Conservation (phyloP, 2,113 vertebrate species). For the Etheostoma cragini region DNA sequence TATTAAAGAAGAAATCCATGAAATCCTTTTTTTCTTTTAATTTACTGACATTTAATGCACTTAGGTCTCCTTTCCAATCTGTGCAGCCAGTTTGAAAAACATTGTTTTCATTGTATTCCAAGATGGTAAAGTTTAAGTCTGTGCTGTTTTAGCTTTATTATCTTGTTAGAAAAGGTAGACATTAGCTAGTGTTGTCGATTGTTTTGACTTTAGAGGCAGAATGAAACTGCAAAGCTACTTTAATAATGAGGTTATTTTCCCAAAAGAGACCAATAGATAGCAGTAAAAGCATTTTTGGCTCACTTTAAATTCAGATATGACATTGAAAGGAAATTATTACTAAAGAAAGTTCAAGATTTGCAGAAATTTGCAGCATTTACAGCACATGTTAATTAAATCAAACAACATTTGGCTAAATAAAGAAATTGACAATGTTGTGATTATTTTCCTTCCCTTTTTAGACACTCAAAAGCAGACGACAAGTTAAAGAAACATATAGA, state of each 20-base stretch:
- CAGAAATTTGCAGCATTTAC: not conserved
- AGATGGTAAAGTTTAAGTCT: not conserved
- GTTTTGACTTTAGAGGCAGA: slow-evolving; percentile 52
- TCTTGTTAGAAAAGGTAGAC: not conserved
- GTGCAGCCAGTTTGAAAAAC: not conserved
- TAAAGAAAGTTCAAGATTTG: not conserved
- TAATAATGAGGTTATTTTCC: slow-evolving; percentile 41
- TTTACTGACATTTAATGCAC: not conserved
- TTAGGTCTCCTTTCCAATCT: not conserved
- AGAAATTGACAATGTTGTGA: too few relatives aligned
- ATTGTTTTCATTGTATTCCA: not conserved
- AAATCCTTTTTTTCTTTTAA: slow-evolving; percentile 29
- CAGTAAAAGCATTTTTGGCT: slow-evolving; percentile 16
- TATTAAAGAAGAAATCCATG: slow-evolving; percentile 8
- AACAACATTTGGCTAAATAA: not conserved
- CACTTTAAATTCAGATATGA: not conserved
- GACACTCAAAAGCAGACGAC: too few relatives aligned
- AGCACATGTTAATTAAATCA: not conserved
- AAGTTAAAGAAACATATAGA: not conserved
- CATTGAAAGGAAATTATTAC: not conserved
- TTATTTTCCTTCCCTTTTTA: not conserved
- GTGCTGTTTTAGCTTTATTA: slow-evolving; percentile 6
- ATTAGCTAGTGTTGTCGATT: not conserved
- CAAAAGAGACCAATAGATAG: slow-evolving; percentile 23
- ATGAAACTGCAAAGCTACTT: not conserved